Conservation (phyloP, 2,888 invertebrate genomes). For the Onthophagus sagittarius region DNA sequence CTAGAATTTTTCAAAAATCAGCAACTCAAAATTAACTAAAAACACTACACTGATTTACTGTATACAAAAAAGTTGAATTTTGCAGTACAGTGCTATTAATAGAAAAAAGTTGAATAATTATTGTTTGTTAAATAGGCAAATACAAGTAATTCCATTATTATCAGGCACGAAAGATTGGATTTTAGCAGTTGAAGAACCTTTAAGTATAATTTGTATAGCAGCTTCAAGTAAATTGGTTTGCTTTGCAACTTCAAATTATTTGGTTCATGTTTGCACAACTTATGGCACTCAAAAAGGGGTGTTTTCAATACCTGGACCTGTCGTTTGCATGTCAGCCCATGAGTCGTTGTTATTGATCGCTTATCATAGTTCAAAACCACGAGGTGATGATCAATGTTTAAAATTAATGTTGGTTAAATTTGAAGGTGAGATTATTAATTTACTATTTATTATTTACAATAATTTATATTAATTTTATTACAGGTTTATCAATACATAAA, state of each 20-base stretch:
- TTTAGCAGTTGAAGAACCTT: conserved; percentile 69
- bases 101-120: not conserved
- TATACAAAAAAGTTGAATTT: too few relatives aligned
- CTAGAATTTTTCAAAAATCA: too few relatives aligned
- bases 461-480: conserved; percentile 2
- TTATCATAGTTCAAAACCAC: conserved; percentile 59
- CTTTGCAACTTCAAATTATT: conserved; percentile 68
- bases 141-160: conserved; percentile 71
- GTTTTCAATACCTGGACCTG: conserved; percentile 68
- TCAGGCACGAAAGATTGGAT: conserved; percentile 85
- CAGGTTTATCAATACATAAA: conserved; percentile 44
- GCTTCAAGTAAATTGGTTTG: conserved; percentile 74
- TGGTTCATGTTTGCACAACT: conserved; percentile 78
- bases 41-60: too few relatives aligned
- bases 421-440: conserved; percentile 43
- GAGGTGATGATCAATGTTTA: conserved; percentile 55
- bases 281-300: conserved; percentile 84
- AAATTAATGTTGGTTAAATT: conserved; percentile 53
- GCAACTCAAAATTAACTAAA: too few relatives aligned
- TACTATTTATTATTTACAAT: too few relatives aligned
- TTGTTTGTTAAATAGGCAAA: conserved; percentile 54
- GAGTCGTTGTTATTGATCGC: conserved; percentile 61
- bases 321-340: conserved; percentile 64
- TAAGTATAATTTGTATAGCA: conserved; percentile 67
- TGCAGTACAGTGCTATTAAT: too few relatives aligned